These are phyloP conservation scores for Dipus sagitta DNA, from an alignment of 2,797 vertebrate genomes.

Conservation along the genomic window DNA sequence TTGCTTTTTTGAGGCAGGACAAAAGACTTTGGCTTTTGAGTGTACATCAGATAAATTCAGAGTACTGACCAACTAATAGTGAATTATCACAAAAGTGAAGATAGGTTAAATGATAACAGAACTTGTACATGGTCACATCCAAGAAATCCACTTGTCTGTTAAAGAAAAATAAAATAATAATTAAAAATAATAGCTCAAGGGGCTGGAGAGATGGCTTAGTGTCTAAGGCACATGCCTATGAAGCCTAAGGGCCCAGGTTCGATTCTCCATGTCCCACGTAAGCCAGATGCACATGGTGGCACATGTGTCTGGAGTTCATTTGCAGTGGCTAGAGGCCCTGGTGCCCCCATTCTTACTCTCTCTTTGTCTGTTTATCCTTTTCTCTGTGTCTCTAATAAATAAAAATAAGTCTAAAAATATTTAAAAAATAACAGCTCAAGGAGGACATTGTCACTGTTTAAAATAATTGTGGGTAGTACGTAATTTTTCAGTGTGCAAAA, in stretches of 20 bases:
- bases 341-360: too few species aligned
- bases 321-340: too few species aligned
- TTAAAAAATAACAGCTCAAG: background rate
- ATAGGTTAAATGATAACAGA: conserved; percentile 50
- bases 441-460: conserved; percentile 11
- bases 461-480: conserved; percentile 5
- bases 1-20: conserved; percentile 55
- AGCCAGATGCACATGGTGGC: too few species aligned
- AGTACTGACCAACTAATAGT: conserved; percentile 51
- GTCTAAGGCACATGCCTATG: too few species aligned
- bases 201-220: too few species aligned
- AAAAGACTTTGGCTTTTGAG: conserved; percentile 6
- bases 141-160: conserved; percentile 19
- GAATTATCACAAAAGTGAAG: conserved; percentile 49
- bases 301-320: too few species aligned
- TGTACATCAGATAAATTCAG: background rate
- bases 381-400: too few species aligned
- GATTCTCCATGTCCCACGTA: too few species aligned
- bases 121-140: conserved; percentile 48
- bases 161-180: conserved; percentile 35
- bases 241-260: too few species aligned
- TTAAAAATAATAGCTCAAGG: conserved; percentile 1
- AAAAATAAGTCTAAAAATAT: too few species aligned
- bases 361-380: too few species aligned
- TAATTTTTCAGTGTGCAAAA: background rate